phyloP scores from a whole-genome alignment of 1,140 invertebrate species.

The Diorhabda carinulata region DNA sequence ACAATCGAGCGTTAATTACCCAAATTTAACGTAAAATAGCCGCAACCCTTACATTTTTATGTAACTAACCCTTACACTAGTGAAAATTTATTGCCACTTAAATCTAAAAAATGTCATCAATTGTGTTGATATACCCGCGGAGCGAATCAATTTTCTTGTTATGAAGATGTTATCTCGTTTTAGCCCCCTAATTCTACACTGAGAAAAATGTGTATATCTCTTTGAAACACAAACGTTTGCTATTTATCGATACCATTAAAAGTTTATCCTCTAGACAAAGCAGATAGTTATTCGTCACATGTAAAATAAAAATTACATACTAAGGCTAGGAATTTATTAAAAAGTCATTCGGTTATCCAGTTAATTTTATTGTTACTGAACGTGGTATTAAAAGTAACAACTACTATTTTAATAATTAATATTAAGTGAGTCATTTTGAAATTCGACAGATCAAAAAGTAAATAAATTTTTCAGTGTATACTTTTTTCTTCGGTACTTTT shows the following conservation, averaged over 20 bases:
- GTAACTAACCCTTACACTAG: slow-evolving; percentile 3
- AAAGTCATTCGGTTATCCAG: too few relatives aligned
- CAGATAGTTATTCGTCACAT: too few relatives aligned
- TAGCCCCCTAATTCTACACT: slow-evolving; percentile 11
- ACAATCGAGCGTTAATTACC: slow-evolving; percentile 10
- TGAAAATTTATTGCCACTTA: slow-evolving; percentile 22
- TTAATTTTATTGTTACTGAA: too few relatives aligned
- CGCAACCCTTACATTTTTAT: slow-evolving; percentile 10
- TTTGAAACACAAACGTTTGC: too few relatives aligned
- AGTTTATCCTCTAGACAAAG: too few relatives aligned
- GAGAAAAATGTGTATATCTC: neutral
- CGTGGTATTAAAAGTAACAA: too few relatives aligned
- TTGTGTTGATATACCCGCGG: slow-evolving; percentile 32
- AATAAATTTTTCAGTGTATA: neutral
- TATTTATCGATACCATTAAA: too few relatives aligned
- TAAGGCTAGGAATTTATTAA: too few relatives aligned
- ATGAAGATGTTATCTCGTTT: slow-evolving; percentile 34
- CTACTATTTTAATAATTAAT: too few relatives aligned
- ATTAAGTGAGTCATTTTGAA: too few relatives aligned
- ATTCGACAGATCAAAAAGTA: too few relatives aligned
- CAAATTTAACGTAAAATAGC: slow-evolving; percentile 16
- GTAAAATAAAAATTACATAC: too few relatives aligned
- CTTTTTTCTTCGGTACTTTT: slow-evolving; percentile 10
- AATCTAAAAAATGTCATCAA: slow-evolving; percentile 23
- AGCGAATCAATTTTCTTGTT: slow-evolving; percentile 28